Evolutionary conservation across 2,888 invertebrate species (phyloP), one percentile per base, ranked within the genome.

Genomic region (Junonia oenone): DNA sequence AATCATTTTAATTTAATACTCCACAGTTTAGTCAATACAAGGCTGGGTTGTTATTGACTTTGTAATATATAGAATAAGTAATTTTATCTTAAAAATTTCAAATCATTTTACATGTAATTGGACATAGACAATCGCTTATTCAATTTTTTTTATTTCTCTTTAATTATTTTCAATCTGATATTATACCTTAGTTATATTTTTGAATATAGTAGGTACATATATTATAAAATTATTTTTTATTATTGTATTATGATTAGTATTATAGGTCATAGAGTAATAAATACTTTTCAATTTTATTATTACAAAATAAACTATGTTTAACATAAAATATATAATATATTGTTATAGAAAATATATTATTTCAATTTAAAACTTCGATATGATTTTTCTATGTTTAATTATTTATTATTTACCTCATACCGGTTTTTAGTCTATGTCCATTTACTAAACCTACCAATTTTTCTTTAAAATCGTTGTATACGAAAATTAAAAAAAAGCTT

Each of bases 1-100:
- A 56, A 53, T 33, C 47, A 6, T 48, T 63, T 68, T 73, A 63
- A 68, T 69, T 69, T 64, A 81, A 78, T 79, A 81, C 80, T 81
- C 78, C 72, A 37, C 33, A 37, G 61, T 66, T 66, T 63, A 62
- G 85, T 80, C 87, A 80, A 78, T 81, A 85, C 78, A 87, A 83
- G 89, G 89, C 86, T 90, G 89, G 89, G 89, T 82, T 88, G 69
- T 83, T 78, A 81, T 83, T 85, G 85, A 69, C 81, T 63, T 58
- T 79, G 76, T 81, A 80, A 69, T 63, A 65, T 69, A 66, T 68
- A 75, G 65, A 50, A 63, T 80, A 79, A 75, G 59, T 43, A 22
- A 43, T 54, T 31, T 54, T 40, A 22, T 40, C 31, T 31, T 53
- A 14, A 40, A 46, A 29, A 17, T 43, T 43, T 2, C 26, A 9